These are phyloP conservation scores for Lasioglossum marginatum DNA, from an alignment of 2,888 invertebrate species.

Conservation along the genomic window DNA sequence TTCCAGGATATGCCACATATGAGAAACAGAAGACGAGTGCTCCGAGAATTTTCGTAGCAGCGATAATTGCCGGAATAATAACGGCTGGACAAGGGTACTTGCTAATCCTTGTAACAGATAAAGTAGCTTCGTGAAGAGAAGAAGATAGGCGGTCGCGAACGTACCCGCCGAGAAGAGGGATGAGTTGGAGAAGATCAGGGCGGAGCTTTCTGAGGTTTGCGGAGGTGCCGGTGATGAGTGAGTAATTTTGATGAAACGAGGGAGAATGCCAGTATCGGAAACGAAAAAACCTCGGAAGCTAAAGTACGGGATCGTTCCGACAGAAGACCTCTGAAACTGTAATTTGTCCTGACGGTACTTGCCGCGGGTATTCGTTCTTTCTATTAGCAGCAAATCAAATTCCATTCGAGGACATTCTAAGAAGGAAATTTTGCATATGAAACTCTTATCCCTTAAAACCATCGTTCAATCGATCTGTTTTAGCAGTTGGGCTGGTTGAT, in stretches of 20 bases:
- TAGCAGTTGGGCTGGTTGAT: background rate
- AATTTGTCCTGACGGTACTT: constrained; percentile 30
- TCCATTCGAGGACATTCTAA: background rate
- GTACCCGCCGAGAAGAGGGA: background rate
- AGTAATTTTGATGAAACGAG: constrained; percentile 47
- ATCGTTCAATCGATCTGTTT: background rate
- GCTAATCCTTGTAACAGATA: background rate
- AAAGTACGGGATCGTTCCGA: constrained; percentile 22
- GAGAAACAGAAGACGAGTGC: constrained; percentile 61
- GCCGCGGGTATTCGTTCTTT: constrained; percentile 20
- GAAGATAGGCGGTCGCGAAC: constrained; percentile 5
- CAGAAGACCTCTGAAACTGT: background rate
- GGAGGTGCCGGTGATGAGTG: constrained; percentile 43
- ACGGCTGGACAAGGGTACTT: constrained; percentile 37
- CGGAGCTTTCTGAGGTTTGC: constrained; percentile 24
- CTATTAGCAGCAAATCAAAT: no score
- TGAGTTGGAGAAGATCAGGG: constrained; percentile 33
- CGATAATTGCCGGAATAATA: constrained; percentile 64
- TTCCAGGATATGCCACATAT: constrained; percentile 74
- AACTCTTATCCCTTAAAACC: background rate
- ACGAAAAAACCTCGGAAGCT: background rate
- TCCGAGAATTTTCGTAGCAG: constrained; percentile 68
- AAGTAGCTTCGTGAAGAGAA: background rate
- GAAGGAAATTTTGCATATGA: background rate
- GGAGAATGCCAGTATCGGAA: constrained; percentile 18